Conservation (phyloP, 2,797 vertebrate genomes). For the Protonibea diacanthus region DNA sequence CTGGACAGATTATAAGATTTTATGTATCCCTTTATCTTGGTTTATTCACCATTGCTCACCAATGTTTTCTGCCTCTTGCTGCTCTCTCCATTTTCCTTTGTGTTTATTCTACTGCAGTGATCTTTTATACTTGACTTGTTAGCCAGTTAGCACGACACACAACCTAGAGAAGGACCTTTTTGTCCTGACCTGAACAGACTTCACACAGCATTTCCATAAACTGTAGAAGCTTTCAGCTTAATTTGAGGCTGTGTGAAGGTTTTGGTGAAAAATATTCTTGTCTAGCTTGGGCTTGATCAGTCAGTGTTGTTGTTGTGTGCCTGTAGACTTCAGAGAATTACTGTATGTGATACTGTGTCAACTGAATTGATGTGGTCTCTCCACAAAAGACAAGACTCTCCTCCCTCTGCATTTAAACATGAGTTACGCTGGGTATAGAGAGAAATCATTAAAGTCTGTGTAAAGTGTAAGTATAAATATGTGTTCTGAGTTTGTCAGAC, state of each 20-base stretch:
- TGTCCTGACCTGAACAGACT: conserved; percentile 15
- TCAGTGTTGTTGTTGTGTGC: neutral
- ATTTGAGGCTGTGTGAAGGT: conserved; percentile 10
- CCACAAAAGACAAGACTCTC: conserved; percentile 7
- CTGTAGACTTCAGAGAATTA: conserved; percentile 6
- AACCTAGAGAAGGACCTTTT: conserved; percentile 4
- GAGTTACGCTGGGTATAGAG: conserved; percentile 7
- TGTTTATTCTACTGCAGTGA: neutral
- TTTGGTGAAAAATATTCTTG: conserved; percentile 12
- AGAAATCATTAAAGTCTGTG: conserved; percentile 8
- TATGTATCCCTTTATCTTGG: conserved; percentile 23
- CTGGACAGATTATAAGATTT: conserved; percentile 37
- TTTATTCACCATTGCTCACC: conserved; percentile 32
- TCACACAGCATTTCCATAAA: conserved; percentile 23
- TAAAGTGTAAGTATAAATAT: too few relatives aligned
- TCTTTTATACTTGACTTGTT: conserved; percentile 24
- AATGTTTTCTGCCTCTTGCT: conserved; percentile 10
- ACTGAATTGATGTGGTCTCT: conserved; percentile 18
- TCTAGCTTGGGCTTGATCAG: neutral
- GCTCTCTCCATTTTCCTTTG: neutral
- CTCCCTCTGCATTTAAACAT: conserved; percentile 12
- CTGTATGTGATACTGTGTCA: neutral
- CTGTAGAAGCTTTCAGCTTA: conserved; percentile 1
- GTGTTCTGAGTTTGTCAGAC: too few relatives aligned
- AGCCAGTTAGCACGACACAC: neutral